Conservation (phyloP, 1,140 invertebrate genomes). For the Wiebesia pumilae region DNA sequence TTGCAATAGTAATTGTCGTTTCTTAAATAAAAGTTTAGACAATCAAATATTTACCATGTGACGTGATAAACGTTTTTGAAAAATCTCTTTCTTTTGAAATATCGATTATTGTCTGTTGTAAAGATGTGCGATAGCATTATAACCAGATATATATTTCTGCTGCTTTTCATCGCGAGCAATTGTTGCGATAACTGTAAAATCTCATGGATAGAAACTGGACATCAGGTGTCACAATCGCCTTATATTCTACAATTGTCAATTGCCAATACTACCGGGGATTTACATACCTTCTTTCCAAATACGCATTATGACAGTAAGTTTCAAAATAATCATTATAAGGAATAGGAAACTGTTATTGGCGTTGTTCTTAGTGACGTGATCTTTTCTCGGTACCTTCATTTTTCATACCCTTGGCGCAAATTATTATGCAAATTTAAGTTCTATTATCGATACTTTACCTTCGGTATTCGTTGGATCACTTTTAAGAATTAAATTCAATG, state of each 20-base stretch:
- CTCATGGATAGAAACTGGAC: conserved; percentile 37
- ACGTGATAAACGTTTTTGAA: not conserved
- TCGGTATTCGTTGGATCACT: too few relatives aligned
- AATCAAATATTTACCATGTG: not conserved
- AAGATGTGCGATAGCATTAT: not conserved
- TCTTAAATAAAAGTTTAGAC: not conserved
- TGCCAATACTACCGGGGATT: conserved; percentile 50
- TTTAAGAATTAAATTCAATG: not conserved
- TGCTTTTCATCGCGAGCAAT: not conserved
- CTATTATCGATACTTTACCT: too few relatives aligned
- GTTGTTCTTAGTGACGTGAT: too few relatives aligned
- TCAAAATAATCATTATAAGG: not conserved
- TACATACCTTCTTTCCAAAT: conserved; percentile 68
- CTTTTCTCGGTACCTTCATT: too few relatives aligned
- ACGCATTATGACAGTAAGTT: conserved; percentile 68
- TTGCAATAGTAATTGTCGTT: not conserved
- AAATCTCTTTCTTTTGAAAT: not conserved
- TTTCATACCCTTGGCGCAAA: too few relatives aligned
- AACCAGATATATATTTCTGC: not conserved
- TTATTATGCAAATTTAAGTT: too few relatives aligned
- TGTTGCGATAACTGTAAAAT: conserved; percentile 44
- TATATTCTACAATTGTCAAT: conserved; percentile 35
- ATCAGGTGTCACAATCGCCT: conserved; percentile 21
- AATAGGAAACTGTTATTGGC: not conserved
- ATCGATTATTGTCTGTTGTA: not conserved